These are phyloP conservation scores for Eupsilia transversa DNA, from an alignment of 2,888 invertebrate genomes.

Conservation along the genomic window DNA sequence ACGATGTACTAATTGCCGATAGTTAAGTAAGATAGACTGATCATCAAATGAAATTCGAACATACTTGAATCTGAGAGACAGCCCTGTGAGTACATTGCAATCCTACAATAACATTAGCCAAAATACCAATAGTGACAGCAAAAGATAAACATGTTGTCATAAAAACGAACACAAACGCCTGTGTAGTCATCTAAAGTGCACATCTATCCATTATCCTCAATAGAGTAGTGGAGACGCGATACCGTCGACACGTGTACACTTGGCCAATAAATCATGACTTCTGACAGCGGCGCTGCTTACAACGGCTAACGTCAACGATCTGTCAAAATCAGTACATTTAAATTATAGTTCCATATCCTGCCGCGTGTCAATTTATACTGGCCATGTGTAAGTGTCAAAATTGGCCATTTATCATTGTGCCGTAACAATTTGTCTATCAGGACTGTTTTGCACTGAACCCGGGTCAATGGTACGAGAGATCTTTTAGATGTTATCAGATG, in stretches of 20 bases:
- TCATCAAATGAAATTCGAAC: not conserved
- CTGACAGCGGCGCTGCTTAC: slow-evolving; percentile 3
- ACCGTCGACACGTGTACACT: slow-evolving; percentile 57
- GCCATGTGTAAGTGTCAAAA: slow-evolving; percentile 17
- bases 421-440: slow-evolving; percentile 69
- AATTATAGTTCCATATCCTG: slow-evolving; percentile 4
- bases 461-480: slow-evolving; percentile 37
- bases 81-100: slow-evolving; percentile 1
- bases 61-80: not conserved
- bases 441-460: slow-evolving; percentile 26
- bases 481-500: slow-evolving; percentile 46
- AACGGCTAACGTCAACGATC: slow-evolving; percentile 8
- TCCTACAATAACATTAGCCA: slow-evolving; percentile 16
- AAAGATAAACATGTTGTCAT: slow-evolving; percentile 46
- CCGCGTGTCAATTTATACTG: slow-evolving; percentile 9
- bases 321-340: slow-evolving; percentile 33
- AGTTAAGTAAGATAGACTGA: not conserved
- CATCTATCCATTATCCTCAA: slow-evolving; percentile 56
- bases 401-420: slow-evolving; percentile 62
- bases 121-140: slow-evolving; percentile 23
- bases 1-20: too few relatives aligned
- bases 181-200: slow-evolving; percentile 41
- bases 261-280: slow-evolving; percentile 23
- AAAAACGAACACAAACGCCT: slow-evolving; percentile 42
- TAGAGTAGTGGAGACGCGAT: slow-evolving; percentile 53